phyloP scores from a whole-genome alignment of 2,888 invertebrate genomes.

The Synergus japonicus region DNA sequence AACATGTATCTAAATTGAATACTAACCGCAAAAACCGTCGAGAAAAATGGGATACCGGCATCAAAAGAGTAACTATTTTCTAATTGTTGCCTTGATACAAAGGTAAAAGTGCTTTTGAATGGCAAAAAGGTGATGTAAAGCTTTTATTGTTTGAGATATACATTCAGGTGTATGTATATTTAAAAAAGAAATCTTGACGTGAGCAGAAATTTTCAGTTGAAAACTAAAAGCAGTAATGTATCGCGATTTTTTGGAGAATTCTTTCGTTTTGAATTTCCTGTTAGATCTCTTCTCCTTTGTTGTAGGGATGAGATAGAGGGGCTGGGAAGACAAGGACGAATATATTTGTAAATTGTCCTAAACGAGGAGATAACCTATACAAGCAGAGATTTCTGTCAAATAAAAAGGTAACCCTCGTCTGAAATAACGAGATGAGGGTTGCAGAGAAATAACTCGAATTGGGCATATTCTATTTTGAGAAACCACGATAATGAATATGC shows the following conservation, averaged over 20 bases:
- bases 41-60: not conserved
- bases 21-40: not conserved
- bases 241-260: not conserved
- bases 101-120: slow-evolving; percentile 1
- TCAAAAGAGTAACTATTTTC: slow-evolving; percentile 7
- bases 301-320: slow-evolving; percentile 42
- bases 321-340: slow-evolving; percentile 58
- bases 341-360: slow-evolving; percentile 63
- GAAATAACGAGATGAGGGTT: not conserved
- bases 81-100: not conserved
- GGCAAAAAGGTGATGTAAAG: not conserved
- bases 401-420: not conserved
- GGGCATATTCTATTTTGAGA: not conserved
- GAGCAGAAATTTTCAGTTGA: not conserved
- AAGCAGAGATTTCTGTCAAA: not conserved
- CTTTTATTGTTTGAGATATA: not conserved
- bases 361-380: not conserved
- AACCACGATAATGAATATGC: not conserved
- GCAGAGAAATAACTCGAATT: not conserved
- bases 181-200: not conserved
- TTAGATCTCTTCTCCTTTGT: not conserved
- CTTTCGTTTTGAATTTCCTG: not conserved
- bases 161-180: not conserved
- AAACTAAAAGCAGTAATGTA: not conserved
- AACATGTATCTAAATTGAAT: slow-evolving; percentile 26